Conservation (phyloP, 2,888 invertebrate genomes). For the Trichacis sp. region DNA sequence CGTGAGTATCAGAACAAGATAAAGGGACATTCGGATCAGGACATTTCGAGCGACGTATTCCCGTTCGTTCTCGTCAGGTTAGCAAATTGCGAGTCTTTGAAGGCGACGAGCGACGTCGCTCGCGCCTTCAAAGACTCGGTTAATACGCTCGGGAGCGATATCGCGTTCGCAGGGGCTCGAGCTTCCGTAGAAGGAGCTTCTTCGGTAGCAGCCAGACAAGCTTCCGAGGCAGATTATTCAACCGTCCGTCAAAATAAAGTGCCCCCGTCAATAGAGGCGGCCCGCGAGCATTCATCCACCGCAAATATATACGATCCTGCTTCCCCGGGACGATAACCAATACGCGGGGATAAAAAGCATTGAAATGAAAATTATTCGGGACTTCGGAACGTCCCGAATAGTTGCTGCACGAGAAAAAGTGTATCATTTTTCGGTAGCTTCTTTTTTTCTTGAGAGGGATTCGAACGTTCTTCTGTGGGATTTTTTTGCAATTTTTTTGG, state of each 20-base stretch:
- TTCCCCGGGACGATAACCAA: conserved; percentile 50
- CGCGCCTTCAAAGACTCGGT: conserved; percentile 7
- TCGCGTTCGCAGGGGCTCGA: conserved; percentile 35
- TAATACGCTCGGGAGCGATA: conserved; percentile 27
- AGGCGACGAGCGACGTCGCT: conserved; percentile 40
- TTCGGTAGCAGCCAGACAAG: conserved; percentile 38
- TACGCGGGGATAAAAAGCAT: conserved; percentile 38
- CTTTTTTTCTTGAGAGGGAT: too few relatives aligned
- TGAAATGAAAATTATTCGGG: too few relatives aligned
- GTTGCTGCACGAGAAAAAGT: too few relatives aligned
- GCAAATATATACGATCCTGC: conserved; percentile 56
- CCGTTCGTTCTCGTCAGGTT: conserved; percentile 45
- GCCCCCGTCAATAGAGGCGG: conserved; percentile 55
- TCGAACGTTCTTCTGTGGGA: too few relatives aligned
- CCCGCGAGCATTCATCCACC: conserved; percentile 50
- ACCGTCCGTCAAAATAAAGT: conserved; percentile 62
- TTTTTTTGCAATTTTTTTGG: too few relatives aligned
- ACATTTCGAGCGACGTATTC: conserved; percentile 20
- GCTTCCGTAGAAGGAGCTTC: conserved; percentile 58
- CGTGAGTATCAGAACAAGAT: conserved; percentile 42
- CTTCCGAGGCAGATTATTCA: conserved; percentile 59
- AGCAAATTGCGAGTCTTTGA: conserved; percentile 55
- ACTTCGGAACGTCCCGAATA: too few relatives aligned
- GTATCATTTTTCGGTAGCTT: too few relatives aligned
- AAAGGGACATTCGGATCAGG: conserved; percentile 18